A percentile compares a stretch with the other conserved stretches of the same genome.
Evolutionary conservation across 2,113 vertebrate species (phyloP).

Genomic region (Anguilla rostrata): DNA sequence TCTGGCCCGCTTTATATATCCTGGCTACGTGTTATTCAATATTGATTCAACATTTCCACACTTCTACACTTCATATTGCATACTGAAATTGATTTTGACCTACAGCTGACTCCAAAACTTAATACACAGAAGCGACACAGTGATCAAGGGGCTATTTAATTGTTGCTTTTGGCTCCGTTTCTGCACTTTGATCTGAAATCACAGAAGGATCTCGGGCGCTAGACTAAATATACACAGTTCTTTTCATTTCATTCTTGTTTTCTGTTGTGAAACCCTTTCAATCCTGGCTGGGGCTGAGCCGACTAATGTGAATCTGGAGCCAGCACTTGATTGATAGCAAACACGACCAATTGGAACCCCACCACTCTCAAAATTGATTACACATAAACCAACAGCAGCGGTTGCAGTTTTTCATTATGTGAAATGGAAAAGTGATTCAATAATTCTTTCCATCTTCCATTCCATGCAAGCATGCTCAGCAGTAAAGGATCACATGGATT

Average conservation of each 20-base stretch:
- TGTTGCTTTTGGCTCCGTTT: slow-evolving; percentile 71
- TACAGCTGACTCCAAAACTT: slow-evolving; percentile 57
- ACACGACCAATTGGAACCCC: slow-evolving; percentile 78
- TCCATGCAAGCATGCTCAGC: slow-evolving; percentile 77
- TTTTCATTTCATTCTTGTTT: slow-evolving; percentile 52
- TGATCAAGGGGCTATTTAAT: slow-evolving; percentile 66
- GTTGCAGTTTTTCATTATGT: slow-evolving; percentile 83
- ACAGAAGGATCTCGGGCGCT: slow-evolving; percentile 55
- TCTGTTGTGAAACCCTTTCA: slow-evolving; percentile 48
- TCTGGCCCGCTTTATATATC: background rate
- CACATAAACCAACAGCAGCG: slow-evolving; percentile 70
- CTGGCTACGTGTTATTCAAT: slow-evolving; percentile 42
- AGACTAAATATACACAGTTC: slow-evolving; percentile 70
- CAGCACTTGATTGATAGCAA: slow-evolving; percentile 74
- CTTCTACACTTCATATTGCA: slow-evolving; percentile 38
- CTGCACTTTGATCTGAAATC: slow-evolving; percentile 66
- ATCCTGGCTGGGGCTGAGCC: slow-evolving; percentile 40
- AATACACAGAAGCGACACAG: slow-evolving; percentile 67
- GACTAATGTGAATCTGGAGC: slow-evolving; percentile 73
- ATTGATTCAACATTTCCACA: slow-evolving; percentile 64
- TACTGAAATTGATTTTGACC: slow-evolving; percentile 57
- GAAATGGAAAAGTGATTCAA: slow-evolving; percentile 79
- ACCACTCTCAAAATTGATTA: slow-evolving; percentile 77
- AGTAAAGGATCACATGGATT: slow-evolving; percentile 80
- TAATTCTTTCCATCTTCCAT: slow-evolving; percentile 81